A percentile compares a stretch with the other conserved stretches of the same genome.
Evolutionary conservation across 2,888 invertebrate species (phyloP).

Genomic region (Phalangium opilio): DNA sequence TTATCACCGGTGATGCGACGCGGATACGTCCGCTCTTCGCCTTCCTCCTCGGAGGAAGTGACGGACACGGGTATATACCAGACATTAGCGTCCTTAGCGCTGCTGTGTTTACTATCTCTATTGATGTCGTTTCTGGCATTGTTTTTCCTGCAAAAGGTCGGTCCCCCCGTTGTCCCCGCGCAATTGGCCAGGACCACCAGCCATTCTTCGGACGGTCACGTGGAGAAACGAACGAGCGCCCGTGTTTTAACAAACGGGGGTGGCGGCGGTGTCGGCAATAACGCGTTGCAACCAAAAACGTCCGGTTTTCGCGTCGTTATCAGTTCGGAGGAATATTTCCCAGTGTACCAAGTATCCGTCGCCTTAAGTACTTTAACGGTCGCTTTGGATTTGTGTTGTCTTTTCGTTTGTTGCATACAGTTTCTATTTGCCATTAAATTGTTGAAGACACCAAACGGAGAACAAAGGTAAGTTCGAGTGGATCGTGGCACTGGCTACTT

Average conservation of each 20-base stretch:
- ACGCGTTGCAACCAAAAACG: too few relatives aligned
- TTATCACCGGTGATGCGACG: too few relatives aligned
- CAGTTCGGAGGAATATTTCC: conserved; percentile 61
- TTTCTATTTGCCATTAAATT: conserved; percentile 85
- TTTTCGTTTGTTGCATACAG: conserved; percentile 84
- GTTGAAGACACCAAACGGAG: conserved; percentile 66
- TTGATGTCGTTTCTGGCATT: conserved; percentile 66
- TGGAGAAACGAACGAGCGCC: too few relatives aligned
- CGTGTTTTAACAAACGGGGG: too few relatives aligned
- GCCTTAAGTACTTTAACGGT: conserved; percentile 76
- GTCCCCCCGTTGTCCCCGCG: conserved; percentile 46
- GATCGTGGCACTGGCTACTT: too few relatives aligned
- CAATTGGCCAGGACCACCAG: conserved; percentile 19
- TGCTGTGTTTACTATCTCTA: conserved; percentile 69
- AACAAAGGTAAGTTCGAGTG: conserved; percentile 47
- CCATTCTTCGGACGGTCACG: too few relatives aligned
- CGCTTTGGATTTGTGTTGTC: conserved; percentile 73
- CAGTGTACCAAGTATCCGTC: conserved; percentile 79
- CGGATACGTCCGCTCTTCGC: too few relatives aligned
- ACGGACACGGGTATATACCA: conserved; percentile 47
- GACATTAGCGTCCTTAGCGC: conserved; percentile 66
- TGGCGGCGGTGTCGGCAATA: too few relatives aligned
- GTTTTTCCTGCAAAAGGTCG: conserved; percentile 60
- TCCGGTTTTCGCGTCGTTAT: conserved; percentile 28
- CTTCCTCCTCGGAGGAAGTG: conserved; percentile 1